These are phyloP conservation scores for Ophiodon elongatus DNA, from an alignment of 2,113 vertebrate genomes.

Conservation along the genomic window DNA sequence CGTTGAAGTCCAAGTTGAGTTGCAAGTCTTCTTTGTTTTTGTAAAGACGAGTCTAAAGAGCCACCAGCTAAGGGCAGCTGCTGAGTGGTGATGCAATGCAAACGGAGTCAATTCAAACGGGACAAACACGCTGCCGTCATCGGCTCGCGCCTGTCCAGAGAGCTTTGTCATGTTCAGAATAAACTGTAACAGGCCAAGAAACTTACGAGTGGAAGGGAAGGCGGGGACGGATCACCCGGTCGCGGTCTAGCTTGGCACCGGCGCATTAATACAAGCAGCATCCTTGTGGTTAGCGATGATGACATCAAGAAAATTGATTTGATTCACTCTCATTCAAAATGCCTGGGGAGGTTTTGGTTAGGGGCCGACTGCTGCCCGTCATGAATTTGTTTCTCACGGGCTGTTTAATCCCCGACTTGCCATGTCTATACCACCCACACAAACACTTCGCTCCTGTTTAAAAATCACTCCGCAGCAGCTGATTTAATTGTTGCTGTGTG, in stretches of 20 bases:
- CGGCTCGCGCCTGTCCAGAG: constrained; percentile 40
- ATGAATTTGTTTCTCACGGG: constrained; percentile 70
- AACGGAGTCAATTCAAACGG: constrained; percentile 50
- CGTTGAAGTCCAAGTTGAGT: background rate
- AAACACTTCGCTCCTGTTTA: constrained; percentile 64
- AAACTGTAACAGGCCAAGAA: constrained; percentile 44
- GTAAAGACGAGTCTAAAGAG: background rate
- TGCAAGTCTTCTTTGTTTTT: background rate
- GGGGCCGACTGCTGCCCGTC: constrained; percentile 59
- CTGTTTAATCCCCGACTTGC: constrained; percentile 56
- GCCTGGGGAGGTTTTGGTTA: constrained; percentile 33
- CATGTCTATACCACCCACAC: constrained; percentile 64
- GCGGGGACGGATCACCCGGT: constrained; percentile 17
- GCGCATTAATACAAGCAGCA: constrained; percentile 50
- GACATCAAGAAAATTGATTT: constrained; percentile 58
- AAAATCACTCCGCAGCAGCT: constrained; percentile 43
- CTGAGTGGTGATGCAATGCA: constrained; percentile 50
- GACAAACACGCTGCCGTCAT: constrained; percentile 59
- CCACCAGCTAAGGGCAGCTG: constrained; percentile 14
- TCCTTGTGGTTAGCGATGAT: constrained; percentile 49
- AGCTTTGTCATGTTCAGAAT: constrained; percentile 59
- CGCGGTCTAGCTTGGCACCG: constrained; percentile 55
- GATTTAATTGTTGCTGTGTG: constrained; percentile 59
- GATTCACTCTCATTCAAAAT: constrained; percentile 45
- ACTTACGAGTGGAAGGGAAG: constrained; percentile 2